Conservation (phyloP, 2,113 vertebrate genomes). For the Nothobranchius furzeri region DNA sequence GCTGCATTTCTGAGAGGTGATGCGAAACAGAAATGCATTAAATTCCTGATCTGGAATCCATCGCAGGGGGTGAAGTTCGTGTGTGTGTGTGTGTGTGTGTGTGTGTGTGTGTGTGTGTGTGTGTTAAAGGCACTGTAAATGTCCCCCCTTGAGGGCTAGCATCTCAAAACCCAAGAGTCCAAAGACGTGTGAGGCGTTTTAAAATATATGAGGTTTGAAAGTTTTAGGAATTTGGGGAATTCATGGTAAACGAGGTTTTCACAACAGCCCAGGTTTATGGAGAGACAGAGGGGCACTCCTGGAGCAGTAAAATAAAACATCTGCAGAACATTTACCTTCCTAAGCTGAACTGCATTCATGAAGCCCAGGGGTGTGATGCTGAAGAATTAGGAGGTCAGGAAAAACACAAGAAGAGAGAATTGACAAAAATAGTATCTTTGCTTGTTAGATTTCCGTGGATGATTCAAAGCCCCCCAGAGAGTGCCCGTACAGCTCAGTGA, state of each 20-base stretch:
- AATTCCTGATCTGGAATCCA: constrained; percentile 80
- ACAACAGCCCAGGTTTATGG: constrained; percentile 16
- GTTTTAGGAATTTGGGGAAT: constrained; percentile 57
- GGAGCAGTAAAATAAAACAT: constrained; percentile 50
- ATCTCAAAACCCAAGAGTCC: constrained; percentile 38
- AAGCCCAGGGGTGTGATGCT: constrained; percentile 47
- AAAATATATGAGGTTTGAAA: constrained; percentile 52
- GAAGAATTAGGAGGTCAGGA: constrained; percentile 33
- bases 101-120: constrained; percentile 8
- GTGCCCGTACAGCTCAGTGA: constrained; percentile 45
- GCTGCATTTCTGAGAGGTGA: constrained; percentile 76
- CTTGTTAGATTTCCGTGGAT: constrained; percentile 42
- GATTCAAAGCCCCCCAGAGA: constrained; percentile 45
- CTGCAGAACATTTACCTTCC: constrained; percentile 55
- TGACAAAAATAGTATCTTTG: constrained; percentile 64
- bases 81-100: constrained; percentile 2
- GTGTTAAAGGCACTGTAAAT: constrained; percentile 9
- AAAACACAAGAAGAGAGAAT: constrained; percentile 50
- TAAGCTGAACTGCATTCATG: constrained; percentile 53
- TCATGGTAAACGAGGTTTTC: constrained; percentile 34
- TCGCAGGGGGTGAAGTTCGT: constrained; percentile 64
- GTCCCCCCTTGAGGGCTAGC: constrained; percentile 37
- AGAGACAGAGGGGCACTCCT: constrained; percentile 22
- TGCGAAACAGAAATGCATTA: constrained; percentile 79
- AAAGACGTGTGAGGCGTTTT: constrained; percentile 43